Evolutionary conservation across 2,888 invertebrate genomes (phyloP).

Genomic region (Oscheius onirici): DNA sequence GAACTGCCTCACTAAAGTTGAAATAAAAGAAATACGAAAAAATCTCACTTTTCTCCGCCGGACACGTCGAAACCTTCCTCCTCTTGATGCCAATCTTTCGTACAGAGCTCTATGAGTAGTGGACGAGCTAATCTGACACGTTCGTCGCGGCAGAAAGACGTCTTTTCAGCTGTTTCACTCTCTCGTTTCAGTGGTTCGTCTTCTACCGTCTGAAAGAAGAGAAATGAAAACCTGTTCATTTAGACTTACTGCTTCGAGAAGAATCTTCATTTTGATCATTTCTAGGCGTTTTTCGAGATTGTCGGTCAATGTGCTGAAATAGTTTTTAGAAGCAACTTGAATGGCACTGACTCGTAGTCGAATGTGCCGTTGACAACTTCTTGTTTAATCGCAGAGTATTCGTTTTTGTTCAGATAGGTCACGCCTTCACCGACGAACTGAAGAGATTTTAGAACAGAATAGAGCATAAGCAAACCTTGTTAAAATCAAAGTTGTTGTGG

Average conservation of each 20-base stretch:
- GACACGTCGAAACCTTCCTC: not conserved
- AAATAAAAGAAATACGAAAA: not conserved
- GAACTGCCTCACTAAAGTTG: constrained; percentile 26
- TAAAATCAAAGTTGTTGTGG: constrained; percentile 49
- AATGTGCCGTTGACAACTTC: constrained; percentile 6
- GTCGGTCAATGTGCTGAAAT: constrained; percentile 10
- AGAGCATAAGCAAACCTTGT: constrained; percentile 33
- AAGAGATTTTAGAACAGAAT: not conserved
- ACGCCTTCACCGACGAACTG: constrained; percentile 24
- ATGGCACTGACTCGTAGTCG: constrained; percentile 20
- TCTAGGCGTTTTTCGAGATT: constrained; percentile 6
- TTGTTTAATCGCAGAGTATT: not conserved
- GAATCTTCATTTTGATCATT: constrained; percentile 20
- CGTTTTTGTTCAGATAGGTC: constrained; percentile 9
- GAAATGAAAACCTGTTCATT: not conserved
- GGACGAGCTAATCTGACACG: constrained; percentile 11
- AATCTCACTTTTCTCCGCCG: not conserved
- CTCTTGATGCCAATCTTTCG: not conserved
- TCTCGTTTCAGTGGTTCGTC: not conserved
- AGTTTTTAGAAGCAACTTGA: not conserved
- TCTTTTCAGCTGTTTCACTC: not conserved
- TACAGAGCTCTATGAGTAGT: constrained; percentile 14
- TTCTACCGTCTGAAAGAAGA: not conserved
- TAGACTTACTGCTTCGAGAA: constrained; percentile 18
- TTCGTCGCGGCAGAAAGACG: not conserved